Evolutionary conservation across 2,888 invertebrate species (phyloP).

Genomic region (Drosophila antonietae): DNA sequence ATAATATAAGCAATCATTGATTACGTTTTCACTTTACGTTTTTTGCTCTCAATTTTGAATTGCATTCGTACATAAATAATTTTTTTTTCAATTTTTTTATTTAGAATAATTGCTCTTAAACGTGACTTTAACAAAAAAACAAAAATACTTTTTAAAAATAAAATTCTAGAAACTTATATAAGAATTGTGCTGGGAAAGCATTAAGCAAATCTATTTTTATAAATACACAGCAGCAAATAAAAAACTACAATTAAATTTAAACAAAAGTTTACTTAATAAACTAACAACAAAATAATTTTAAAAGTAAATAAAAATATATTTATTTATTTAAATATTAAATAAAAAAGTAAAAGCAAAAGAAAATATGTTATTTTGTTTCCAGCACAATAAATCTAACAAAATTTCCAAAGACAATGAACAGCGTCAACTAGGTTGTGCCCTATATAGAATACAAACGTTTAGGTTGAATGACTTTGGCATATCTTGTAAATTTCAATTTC

Average conservation of each 20-base stretch:
- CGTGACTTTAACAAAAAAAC: constrained; percentile 1
- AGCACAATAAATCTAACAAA: constrained; percentile 20
- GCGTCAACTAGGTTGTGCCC: constrained; percentile 51
- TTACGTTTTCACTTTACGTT: neutral
- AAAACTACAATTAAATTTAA: neutral
- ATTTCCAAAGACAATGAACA: constrained; percentile 37
- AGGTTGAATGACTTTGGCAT: constrained; percentile 70
- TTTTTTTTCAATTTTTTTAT: neutral
- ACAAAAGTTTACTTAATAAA: neutral
- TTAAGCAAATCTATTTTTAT: too few species aligned
- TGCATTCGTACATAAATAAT: neutral
- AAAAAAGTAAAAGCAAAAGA: constrained; percentile 44
- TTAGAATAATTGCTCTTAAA: neutral
- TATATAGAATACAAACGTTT: constrained; percentile 43
- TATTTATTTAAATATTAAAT: neutral
- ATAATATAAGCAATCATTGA: neutral
- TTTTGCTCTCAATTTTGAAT: neutral
- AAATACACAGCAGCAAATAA: neutral
- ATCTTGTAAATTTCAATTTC: constrained; percentile 65
- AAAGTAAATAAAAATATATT: too few species aligned
- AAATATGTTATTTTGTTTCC: constrained; percentile 7
- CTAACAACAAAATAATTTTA: too few species aligned
- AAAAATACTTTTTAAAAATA: neutral
- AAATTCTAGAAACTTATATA: neutral
- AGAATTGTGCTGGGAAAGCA: neutral